Percentiles rank a stretch among this genome's conserved stretches.
Evolutionary conservation across 1,140 invertebrate genomes (phyloP).

Genomic region (Mizuhopecten yessoensis): DNA sequence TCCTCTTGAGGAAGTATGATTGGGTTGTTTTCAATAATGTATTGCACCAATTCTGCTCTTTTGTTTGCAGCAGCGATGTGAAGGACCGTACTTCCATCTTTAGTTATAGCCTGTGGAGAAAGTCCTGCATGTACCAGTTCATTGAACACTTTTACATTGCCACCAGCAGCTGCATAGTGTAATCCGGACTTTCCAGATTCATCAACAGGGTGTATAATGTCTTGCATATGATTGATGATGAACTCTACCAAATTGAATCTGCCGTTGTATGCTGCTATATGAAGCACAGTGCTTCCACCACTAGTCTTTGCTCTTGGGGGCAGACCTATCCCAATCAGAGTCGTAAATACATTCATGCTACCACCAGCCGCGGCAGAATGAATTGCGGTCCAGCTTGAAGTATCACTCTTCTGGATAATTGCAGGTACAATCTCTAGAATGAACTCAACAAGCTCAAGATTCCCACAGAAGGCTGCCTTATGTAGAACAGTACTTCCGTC

Average conservation of each 20-base stretch:
- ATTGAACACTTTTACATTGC: constrained; percentile 27
- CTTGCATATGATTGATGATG: neutral
- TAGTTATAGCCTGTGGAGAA: constrained; percentile 25
- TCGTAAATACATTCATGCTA: neutral
- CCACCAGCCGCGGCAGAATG: neutral
- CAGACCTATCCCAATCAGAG: neutral
- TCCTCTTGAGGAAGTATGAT: neutral
- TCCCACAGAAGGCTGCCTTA: constrained; percentile 2
- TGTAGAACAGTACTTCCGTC: neutral
- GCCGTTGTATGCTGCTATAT: constrained; percentile 23
- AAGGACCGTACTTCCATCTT: neutral
- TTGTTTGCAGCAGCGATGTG: neutral
- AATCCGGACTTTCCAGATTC: neutral
- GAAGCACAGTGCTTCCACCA: neutral
- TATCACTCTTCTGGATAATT: neutral
- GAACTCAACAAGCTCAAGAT: constrained; percentile 1
- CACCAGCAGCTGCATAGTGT: constrained; percentile 22
- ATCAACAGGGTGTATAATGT: neutral
- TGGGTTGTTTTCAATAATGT: neutral
- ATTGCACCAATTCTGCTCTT: neutral
- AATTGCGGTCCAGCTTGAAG: constrained; percentile 11
- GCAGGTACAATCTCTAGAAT: neutral
- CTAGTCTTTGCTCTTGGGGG: neutral
- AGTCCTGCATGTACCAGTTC: neutral
- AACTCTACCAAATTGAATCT: constrained; percentile 26